Evolutionary conservation across 1,140 invertebrate genomes (phyloP), one percentile per base, ranked within the genome.

Genomic region (Lanistes nyassanus): DNA sequence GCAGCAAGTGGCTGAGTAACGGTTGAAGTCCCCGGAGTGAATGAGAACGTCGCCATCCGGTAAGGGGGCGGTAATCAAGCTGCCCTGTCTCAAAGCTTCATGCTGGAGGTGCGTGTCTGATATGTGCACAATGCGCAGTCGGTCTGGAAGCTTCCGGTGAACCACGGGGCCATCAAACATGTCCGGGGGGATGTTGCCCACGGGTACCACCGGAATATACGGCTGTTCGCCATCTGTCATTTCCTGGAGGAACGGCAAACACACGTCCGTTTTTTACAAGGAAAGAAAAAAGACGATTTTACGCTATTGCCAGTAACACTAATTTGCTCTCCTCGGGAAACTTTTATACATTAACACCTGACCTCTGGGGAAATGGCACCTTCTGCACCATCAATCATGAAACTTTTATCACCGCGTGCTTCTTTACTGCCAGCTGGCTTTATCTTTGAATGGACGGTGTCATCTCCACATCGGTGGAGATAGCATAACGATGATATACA

Each of bases 21-120:
- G 70, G 68, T 74, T 76, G 55, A 85, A 85, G 69, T 84, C 83
- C 11, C 84, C 84, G 0, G 83, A 84, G 73, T 85, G 84, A 19
- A 85, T 68, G 6, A 85, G 65, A 37, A 85, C 68, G 56, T 85
- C 83, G 9, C 84, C 84, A 58, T 76, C 67, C 21, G 84, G 83
- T 34, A 85, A 78, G 0, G 29, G 29, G 4, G 66, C 19, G 19
- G 42, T 29, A 5, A 21, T 4, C 21, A 26, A 21, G 1, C 37
- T 16, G 31, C 19, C 19, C 36, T 42, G 31, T 7, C 9, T 37
- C 26, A 68, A 68, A 3, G 62, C 51, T n/a, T 76, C 74, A 37
- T 84, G 83, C 26, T 76, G 26, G 58, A 80, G 16, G 55, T 85
- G 84, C 16, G 84, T 85, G 66, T 85, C 84, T 23, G 83, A 84